phyloP scores from a whole-genome alignment of 2,888 invertebrate genomes.

The Anorthoa munda region DNA sequence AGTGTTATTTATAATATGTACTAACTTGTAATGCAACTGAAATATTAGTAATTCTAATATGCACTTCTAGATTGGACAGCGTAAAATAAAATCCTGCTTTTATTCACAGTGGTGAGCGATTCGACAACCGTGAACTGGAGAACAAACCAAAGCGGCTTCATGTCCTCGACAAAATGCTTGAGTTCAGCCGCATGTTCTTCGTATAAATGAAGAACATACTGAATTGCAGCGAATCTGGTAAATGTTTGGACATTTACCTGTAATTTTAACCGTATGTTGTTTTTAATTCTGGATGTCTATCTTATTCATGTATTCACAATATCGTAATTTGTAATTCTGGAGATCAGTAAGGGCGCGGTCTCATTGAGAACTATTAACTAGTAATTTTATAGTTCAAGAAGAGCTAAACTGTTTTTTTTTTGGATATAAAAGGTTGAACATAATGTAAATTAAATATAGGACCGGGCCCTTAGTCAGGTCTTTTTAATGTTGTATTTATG shows the following conservation, averaged over 20 bases:
- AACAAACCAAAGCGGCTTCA: slow-evolving; percentile 86
- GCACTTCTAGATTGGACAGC: not conserved
- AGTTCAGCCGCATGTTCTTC: slow-evolving; percentile 93
- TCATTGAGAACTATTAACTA: no score
- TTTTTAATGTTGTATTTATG: slow-evolving; percentile 3
- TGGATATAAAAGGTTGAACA: no score
- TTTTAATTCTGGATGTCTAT: slow-evolving; percentile 1
- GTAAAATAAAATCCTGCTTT: slow-evolving; percentile 29
- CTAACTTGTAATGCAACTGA: not conserved
- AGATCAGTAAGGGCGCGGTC: not conserved
- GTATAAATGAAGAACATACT: slow-evolving; percentile 84
- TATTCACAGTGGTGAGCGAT: slow-evolving; percentile 82
- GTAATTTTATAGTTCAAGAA: no score
- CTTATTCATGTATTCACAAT: slow-evolving; percentile 24
- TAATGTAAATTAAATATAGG: no score
- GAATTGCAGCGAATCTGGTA: no score
- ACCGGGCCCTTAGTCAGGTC: not conserved
- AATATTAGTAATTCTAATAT: not conserved
- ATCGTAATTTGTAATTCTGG: slow-evolving; percentile 2
- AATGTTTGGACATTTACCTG: not conserved
- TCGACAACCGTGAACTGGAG: slow-evolving; percentile 87
- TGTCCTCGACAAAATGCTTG: slow-evolving; percentile 89
- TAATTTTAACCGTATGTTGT: not conserved
- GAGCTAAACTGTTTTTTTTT: no score
- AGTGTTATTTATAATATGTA: no score